Conservation (phyloP, 2,888 invertebrate genomes). For the Nephrocerus scutellatus region DNA sequence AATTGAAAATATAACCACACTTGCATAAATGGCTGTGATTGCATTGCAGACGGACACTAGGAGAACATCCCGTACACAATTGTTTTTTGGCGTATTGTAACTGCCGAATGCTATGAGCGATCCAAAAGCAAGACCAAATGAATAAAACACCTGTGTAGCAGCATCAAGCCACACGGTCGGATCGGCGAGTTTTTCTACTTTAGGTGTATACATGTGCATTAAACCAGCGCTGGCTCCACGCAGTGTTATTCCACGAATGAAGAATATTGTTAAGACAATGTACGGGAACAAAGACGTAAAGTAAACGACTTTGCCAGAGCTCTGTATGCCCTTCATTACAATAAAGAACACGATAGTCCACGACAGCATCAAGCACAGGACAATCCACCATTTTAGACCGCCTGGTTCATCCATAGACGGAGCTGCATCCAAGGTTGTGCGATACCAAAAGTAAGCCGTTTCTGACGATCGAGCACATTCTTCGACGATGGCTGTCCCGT, state of each 20-base stretch:
- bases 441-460: constrained; percentile 90
- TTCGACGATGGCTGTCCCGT: constrained; percentile 56
- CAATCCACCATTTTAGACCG: constrained; percentile 88
- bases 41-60: constrained; percentile 89
- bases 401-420: constrained; percentile 78
- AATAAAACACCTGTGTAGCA: constrained; percentile 95
- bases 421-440: constrained; percentile 80
- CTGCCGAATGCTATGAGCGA: constrained; percentile 93
- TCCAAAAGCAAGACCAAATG: constrained; percentile 90
- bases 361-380: constrained; percentile 74
- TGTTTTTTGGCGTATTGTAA: constrained; percentile 90
- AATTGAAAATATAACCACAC: constrained; percentile 90
- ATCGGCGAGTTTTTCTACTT: constrained; percentile 78
- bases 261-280: constrained; percentile 87
- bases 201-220: constrained; percentile 86
- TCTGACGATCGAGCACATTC: constrained; percentile 80
- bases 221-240: constrained; percentile 81
- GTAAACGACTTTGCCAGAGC: constrained; percentile 92
- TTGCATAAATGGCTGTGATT: constrained; percentile 89
- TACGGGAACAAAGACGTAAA: constrained; percentile 95
- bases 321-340: constrained; percentile 94
- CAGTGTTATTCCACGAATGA: constrained; percentile 80
- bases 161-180: constrained; percentile 94
- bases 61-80: constrained; percentile 86
- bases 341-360: constrained; percentile 92